phyloP scores from a whole-genome alignment of 2,888 invertebrate species.

The Schizotus pectinicornis region DNA sequence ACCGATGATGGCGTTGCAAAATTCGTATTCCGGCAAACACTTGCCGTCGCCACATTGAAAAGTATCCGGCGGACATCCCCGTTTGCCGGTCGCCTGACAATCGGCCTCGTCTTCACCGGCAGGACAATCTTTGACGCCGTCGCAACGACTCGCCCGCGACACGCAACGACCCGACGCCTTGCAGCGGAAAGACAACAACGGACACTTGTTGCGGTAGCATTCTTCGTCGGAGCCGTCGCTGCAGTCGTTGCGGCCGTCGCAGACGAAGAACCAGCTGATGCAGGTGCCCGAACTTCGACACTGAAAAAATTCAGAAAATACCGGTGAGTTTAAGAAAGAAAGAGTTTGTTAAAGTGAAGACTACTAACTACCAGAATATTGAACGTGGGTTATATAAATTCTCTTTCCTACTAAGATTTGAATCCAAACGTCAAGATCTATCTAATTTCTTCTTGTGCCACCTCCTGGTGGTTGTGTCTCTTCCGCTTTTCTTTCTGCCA shows the following conservation, averaged over 20 bases:
- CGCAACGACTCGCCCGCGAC: conserved; percentile 80
- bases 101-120: conserved; percentile 66
- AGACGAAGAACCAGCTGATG: conserved; percentile 93
- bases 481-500: too few relatives aligned
- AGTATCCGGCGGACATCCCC: conserved; percentile 78
- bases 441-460: too few relatives aligned
- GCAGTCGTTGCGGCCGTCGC: conserved; percentile 85
- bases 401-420: too few relatives aligned
- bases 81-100: conserved; percentile 50
- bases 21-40: conserved; percentile 88
- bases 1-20: conserved; percentile 84
- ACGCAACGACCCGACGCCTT: conserved; percentile 73
- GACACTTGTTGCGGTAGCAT: conserved; percentile 72
- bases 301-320: conserved; percentile 66
- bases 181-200: conserved; percentile 75
- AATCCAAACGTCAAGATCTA: too few relatives aligned
- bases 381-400: too few relatives aligned
- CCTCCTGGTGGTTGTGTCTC: too few relatives aligned
- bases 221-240: conserved; percentile 87
- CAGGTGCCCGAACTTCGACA: conserved; percentile 85
- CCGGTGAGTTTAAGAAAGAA: conserved; percentile 2
- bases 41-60: conserved; percentile 87
- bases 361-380: too few relatives aligned
- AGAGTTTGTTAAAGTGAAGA: too few relatives aligned
- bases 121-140: conserved; percentile 78